Base-by-base conservation (phyloP, 2,888 invertebrate species). In the Neoaliturus tenellus region DNA sequence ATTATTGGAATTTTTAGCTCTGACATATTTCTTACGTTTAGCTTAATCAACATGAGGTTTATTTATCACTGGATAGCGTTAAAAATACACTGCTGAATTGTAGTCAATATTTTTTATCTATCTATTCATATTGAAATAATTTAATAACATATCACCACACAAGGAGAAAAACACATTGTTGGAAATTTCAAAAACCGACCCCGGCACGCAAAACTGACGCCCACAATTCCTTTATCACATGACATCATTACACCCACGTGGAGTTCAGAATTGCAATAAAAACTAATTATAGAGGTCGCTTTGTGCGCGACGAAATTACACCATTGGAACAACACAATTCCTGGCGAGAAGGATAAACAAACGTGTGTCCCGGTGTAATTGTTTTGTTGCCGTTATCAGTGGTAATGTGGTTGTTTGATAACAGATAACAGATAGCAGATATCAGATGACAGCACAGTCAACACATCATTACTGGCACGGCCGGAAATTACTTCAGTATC, bases 401-500 rank as follows among this genome's bases (percentile, higher is more conserved):
- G 62, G n/a, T 28, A 51, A 51, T 51, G 51, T 2, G 20, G 51
- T 12, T 51, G 51, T 51, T 10, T 62, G 62, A 62, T 31, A 62
- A 25, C 12, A 62, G 62, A 62, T 62, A 69, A 20, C 69, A 23
- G 69, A n/a, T n/a, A n/a, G n/a, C n/a, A n/a, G n/a, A n/a, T n/a
- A n/a, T n/a, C n/a, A 62, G 62, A 62, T 62, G 39, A 20, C 69
- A 23, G 69, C 39, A 58, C 58, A 69, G 69, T 69, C 69, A 69
- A 35, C 69, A 69, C 69, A 35, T 69, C 69, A 69, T 69, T 69
- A 69, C 39, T 1, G 23, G 69, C 39, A 39, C 69, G 39, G 23
- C 69, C 69, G 69, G 69, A 69, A 69, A 69, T 69, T 69, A 69
- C 20, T 23, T 69, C 20, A 39, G 39, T 69, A 62, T 62, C 62